These are phyloP conservation scores for Pogonomyrmex californicus DNA, from an alignment of 1,140 invertebrate species.

Conservation along the genomic window DNA sequence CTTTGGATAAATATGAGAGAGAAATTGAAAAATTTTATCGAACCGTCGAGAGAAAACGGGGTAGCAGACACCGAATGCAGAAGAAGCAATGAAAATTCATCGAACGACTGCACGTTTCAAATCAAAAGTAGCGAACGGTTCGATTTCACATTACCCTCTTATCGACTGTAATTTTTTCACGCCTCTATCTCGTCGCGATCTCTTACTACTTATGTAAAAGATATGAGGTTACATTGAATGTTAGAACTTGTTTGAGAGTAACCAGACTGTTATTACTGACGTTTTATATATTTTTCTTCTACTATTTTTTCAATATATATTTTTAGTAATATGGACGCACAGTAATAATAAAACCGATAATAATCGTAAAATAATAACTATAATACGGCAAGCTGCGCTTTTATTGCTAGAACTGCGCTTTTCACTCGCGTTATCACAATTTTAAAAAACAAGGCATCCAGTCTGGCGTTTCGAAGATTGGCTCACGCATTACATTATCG, in stretches of 20 bases:
- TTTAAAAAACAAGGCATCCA: neutral
- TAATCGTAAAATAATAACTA: neutral
- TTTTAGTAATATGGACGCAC: neutral
- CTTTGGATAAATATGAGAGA: conserved; percentile 49
- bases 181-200: neutral
- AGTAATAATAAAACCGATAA: conserved; percentile 2
- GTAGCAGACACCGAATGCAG: conserved; percentile 1
- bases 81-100: conserved; percentile 55
- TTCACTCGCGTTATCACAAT: neutral
- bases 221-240: neutral
- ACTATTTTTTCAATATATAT: neutral
- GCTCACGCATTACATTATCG: neutral
- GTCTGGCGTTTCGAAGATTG: conserved; percentile 5
- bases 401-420: neutral
- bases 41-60: conserved; percentile 28
- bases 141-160: conserved; percentile 3
- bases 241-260: neutral
- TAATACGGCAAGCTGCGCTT: neutral
- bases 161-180: neutral
- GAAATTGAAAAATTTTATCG: conserved; percentile 66
- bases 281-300: neutral
- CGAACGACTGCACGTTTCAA: conserved; percentile 4
- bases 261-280: neutral
- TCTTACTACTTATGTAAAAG: neutral
- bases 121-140: neutral